Conservation (phyloP, 1,140 invertebrate species). For the Drosophila rhopaloa region DNA sequence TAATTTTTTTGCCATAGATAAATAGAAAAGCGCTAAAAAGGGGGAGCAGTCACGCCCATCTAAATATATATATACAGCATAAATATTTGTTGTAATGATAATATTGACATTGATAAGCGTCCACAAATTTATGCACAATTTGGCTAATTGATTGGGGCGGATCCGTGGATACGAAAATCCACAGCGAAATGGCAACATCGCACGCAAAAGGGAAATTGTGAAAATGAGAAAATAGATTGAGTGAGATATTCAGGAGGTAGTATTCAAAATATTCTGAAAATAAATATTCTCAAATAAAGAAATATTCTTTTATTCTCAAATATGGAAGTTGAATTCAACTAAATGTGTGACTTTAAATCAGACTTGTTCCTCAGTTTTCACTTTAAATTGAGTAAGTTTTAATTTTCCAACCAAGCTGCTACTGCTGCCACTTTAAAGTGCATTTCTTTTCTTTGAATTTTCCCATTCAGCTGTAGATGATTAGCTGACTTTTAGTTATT, state of each 20-base stretch:
- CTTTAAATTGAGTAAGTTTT: too few species aligned
- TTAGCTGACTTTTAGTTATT: constrained; percentile 40
- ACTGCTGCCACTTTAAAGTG: too few species aligned
- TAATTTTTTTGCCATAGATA: constrained; percentile 60
- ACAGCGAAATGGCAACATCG: constrained; percentile 47
- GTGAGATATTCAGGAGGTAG: background rate
- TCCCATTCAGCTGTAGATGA: constrained; percentile 21
- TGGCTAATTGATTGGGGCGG: constrained; percentile 79
- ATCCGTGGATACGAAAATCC: constrained; percentile 19
- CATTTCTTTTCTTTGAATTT: background rate
- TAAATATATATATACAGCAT: constrained; percentile 8
- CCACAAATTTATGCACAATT: constrained; percentile 82
- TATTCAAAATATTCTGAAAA: background rate
- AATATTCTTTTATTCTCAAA: background rate
- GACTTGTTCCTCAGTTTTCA: too few species aligned
- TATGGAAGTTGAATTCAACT: too few species aligned
- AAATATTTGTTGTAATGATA: constrained; percentile 80
- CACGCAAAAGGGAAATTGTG: constrained; percentile 55
- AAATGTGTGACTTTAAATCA: too few species aligned
- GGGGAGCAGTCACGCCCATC: constrained; percentile 41
- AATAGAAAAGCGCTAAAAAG: constrained; percentile 3
- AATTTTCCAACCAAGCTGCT: too few species aligned
- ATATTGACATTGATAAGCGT: constrained; percentile 83
- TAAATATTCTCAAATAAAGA: background rate
- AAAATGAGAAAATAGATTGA: background rate